A percentile compares a stretch with the other conserved stretches of the same genome.
These are phyloP conservation scores for Drosophila nigritarsus DNA, from an alignment of 2,888 invertebrate species.

Conservation along the genomic window DNA sequence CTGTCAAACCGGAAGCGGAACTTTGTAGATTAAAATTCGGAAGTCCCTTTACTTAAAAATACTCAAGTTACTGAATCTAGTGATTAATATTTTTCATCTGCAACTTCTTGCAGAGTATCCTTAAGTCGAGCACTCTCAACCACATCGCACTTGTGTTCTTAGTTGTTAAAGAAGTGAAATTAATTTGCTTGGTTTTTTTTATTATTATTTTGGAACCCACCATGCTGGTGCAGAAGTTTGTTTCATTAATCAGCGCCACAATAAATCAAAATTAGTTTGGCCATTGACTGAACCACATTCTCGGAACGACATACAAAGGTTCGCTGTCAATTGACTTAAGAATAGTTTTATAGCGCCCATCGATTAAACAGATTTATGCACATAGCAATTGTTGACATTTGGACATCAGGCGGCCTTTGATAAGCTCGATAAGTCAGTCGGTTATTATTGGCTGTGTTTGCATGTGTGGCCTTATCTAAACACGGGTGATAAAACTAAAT, in stretches of 20 bases:
- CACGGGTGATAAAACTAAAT: conserved; percentile 55
- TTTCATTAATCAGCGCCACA: conserved; percentile 53
- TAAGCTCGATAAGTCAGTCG: conserved; percentile 41
- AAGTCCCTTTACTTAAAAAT: background rate
- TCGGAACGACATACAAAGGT: conserved; percentile 7
- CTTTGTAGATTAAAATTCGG: background rate
- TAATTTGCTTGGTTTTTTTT: conserved; percentile 38
- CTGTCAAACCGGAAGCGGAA: background rate
- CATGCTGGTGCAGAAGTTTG: conserved; percentile 14
- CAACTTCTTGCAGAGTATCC: conserved; percentile 8
- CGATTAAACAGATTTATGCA: conserved; percentile 42
- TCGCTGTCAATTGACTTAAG: conserved; percentile 11
- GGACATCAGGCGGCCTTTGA: conserved; percentile 55
- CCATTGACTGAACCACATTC: conserved; percentile 36
- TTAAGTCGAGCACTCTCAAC: background rate
- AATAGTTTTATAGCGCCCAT: conserved; percentile 30
- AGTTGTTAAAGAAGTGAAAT: conserved; percentile 45
- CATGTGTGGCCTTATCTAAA: conserved; percentile 59
- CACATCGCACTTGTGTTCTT: conserved; percentile 13
- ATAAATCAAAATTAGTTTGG: conserved; percentile 74
- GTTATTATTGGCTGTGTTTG: conserved; percentile 20
- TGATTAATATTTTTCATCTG: background rate
- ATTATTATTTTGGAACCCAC: conserved; percentile 25
- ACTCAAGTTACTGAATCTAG: accelerated
- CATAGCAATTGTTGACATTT: conserved; percentile 47